These are phyloP conservation scores for Polydrusus pterygomalis DNA, from an alignment of 2,888 invertebrate genomes.

Conservation along the genomic window DNA sequence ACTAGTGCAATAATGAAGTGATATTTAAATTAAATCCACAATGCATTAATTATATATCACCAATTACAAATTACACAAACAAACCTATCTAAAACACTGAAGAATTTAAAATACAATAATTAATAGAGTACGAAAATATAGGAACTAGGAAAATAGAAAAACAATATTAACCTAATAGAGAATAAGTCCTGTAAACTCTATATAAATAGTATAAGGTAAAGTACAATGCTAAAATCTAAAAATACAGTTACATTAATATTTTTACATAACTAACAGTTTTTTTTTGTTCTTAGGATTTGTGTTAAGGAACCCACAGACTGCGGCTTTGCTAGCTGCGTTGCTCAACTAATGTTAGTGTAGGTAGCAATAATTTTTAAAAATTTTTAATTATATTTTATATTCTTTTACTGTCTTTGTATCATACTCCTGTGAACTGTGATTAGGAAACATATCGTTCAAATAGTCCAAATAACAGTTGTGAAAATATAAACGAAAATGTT, in stretches of 20 bases:
- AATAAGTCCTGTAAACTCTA: not conserved
- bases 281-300: no score
- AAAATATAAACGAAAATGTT: no score
- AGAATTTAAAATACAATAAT: slow-evolving; percentile 3
- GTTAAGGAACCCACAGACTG: no score
- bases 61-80: slow-evolving; percentile 39
- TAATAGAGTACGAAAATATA: slow-evolving; percentile 20
- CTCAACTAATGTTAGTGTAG: no score
- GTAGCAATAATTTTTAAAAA: no score
- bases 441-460: no score
- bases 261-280: not conserved
- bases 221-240: not conserved
- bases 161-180: slow-evolving; percentile 8
- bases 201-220: not conserved
- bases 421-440: no score
- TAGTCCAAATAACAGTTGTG: no score
- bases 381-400: no score
- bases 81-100: slow-evolving; percentile 42
- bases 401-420: no score
- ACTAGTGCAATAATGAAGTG: slow-evolving; percentile 8
- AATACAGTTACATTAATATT: no score
- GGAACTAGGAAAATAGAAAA: slow-evolving; percentile 5
- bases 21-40: slow-evolving; percentile 23
- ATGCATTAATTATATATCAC: slow-evolving; percentile 35
- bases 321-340: no score